A percentile compares a stretch with the other conserved stretches of the same genome.
These are phyloP conservation scores for Nephrotoma flavescens DNA, from an alignment of 2,888 invertebrate genomes.

Conservation along the genomic window DNA sequence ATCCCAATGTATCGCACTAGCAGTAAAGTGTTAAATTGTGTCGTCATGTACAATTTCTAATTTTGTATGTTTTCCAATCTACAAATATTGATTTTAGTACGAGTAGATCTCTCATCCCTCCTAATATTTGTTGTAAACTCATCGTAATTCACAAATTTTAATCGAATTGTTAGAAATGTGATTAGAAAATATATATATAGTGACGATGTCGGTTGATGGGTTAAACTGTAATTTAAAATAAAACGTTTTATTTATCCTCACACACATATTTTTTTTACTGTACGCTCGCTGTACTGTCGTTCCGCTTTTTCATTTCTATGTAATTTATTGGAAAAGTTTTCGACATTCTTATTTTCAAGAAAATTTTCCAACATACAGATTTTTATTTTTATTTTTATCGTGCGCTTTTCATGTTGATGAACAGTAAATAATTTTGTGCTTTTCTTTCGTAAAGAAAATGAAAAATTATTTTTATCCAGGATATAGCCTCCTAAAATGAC, in stretches of 20 bases:
- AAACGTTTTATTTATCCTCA: not conserved
- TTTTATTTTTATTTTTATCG: not conserved
- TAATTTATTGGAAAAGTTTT: not conserved
- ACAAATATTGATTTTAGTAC: not conserved
- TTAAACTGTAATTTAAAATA: not conserved
- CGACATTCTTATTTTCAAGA: not conserved
- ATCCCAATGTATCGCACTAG: not conserved
- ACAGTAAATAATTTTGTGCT: not conserved
- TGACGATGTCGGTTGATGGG: not conserved
- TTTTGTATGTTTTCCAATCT: not conserved
- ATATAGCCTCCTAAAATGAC: not conserved
- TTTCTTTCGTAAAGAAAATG: not conserved
- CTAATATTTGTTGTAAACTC: too few species aligned
- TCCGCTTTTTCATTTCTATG: not conserved
- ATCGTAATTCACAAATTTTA: too few species aligned
- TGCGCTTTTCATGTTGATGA: not conserved
- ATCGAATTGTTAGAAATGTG: not conserved
- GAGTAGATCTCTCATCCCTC: too few species aligned
- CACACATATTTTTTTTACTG: not conserved
- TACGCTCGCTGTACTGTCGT: not conserved
- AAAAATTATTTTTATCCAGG: not conserved
- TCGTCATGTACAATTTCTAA: too few species aligned
- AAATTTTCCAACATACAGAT: not conserved
- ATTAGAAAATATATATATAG: not conserved
- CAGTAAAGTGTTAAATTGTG: not conserved